Evolutionary conservation across 2,888 invertebrate genomes (phyloP), one percentile per base, ranked within the genome.

Genomic region (Troglohyphantes excavatus): DNA sequence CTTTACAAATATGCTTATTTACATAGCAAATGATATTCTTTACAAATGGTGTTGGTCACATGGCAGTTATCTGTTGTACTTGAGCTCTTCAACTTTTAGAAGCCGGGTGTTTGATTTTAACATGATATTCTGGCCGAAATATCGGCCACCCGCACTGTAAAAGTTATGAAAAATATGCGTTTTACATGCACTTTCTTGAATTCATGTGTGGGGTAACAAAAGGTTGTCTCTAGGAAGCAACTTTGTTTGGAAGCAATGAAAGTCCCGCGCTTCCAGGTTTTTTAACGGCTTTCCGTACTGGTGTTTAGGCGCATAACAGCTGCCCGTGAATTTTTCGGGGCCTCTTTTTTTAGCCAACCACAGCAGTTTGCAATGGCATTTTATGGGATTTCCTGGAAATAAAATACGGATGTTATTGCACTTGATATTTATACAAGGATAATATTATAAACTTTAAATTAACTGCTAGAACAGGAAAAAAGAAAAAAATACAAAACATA

Each of bases 331-430:
- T 17, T 73, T 33, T 17, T 29, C 23, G 7, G 78, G 87, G 0
- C 72, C 29, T 27, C 53, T 73, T n/a, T 33, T 81, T 33, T 75
- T 87, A 5, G 67, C 63, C 7, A 87, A 23, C 87, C 87, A 87
- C 2, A 87, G 67, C 87, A 87, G 65, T 53, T 87, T 87, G 67
- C 87, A 87, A 33, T 81, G 79, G 26, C 87, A 87, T 46, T 87
- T 87, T 19, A 87, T 33, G 39, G 81, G 87, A 33, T 87, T 87
- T 1, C 81, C 87, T 87, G 33, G 6, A 79, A 72, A 23, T 46
- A 33, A 65, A 65, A 29, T 39, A 19, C 13, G 39, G 39, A 39
- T 3, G 39, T 13, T 11, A 13, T 39, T 39, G 7, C 39, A 13
- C 13, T 39, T 39, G 53, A 61, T 61, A 78, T 27, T 78, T 78